Evolutionary conservation across 2,888 invertebrate genomes (phyloP).

Genomic region (Mythimna albipuncta): DNA sequence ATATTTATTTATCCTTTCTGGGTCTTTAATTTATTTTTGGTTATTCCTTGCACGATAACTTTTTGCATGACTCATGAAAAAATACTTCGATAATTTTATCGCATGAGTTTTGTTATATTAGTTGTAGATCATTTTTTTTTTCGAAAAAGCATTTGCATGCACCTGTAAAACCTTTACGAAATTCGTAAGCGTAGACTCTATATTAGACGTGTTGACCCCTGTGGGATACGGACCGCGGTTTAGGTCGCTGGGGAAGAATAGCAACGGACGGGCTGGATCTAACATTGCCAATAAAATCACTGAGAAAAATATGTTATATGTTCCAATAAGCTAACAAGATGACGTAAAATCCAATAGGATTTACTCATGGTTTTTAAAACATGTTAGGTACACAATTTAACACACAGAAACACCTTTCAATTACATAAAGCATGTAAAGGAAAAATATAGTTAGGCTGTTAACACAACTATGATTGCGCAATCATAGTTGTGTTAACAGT

Average conservation of each 20-base stretch:
- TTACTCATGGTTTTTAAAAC: neutral
- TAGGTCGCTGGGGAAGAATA: no score
- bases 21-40: conserved; percentile 79
- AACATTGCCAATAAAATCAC: neutral
- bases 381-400: neutral
- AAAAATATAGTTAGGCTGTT: neutral
- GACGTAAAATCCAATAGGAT: neutral
- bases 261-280: no score
- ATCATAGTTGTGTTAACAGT: neutral
- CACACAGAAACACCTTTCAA: neutral
- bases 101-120: conserved; percentile 38
- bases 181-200: neutral
- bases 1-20: conserved; percentile 79
- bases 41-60: conserved; percentile 68
- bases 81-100: neutral
- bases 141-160: neutral
- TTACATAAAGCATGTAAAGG: neutral
- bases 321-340: no score
- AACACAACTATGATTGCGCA: conserved; percentile 32
- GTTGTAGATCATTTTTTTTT: neutral
- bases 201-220: neutral
- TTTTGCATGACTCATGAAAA: conserved; percentile 48
- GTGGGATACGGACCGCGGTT: no score
- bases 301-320: neutral
- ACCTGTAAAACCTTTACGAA: neutral